phyloP scores from a whole-genome alignment of 2,113 vertebrate species.

The Malaclemys terrapin region DNA sequence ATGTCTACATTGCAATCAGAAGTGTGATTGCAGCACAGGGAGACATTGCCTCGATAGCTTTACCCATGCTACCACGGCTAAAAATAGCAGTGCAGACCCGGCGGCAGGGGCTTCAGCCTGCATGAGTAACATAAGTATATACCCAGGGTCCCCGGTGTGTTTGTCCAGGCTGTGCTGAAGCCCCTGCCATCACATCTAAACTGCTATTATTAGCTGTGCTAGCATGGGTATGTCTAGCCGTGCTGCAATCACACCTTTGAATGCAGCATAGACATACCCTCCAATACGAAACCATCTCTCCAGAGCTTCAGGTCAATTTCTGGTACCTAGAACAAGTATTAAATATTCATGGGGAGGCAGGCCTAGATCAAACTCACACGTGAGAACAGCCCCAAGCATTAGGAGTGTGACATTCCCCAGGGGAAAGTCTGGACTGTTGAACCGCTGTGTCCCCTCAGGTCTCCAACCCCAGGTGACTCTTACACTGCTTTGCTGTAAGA shows the following conservation, averaged over 20 bases:
- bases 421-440: neutral
- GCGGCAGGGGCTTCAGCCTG: neutral
- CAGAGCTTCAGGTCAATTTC: neutral
- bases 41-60: neutral
- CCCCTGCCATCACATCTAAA: neutral
- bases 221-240: neutral
- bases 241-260: neutral
- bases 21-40: neutral
- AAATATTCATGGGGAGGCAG: neutral
- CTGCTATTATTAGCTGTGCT: neutral
- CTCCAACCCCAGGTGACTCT: neutral
- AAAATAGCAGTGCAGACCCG: too few relatives aligned
- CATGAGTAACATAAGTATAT: neutral
- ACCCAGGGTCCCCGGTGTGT: neutral
- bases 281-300: neutral
- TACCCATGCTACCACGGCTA: neutral
- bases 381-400: neutral
- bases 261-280: neutral
- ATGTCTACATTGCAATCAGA: neutral
- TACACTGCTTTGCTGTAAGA: neutral
- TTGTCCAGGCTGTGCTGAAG: neutral
- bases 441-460: neutral
- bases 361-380: neutral
- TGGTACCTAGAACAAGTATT: neutral
- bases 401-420: neutral